Base-by-base conservation (phyloP, 2,888 invertebrate species). In the Ernsta delagoae region DNA sequence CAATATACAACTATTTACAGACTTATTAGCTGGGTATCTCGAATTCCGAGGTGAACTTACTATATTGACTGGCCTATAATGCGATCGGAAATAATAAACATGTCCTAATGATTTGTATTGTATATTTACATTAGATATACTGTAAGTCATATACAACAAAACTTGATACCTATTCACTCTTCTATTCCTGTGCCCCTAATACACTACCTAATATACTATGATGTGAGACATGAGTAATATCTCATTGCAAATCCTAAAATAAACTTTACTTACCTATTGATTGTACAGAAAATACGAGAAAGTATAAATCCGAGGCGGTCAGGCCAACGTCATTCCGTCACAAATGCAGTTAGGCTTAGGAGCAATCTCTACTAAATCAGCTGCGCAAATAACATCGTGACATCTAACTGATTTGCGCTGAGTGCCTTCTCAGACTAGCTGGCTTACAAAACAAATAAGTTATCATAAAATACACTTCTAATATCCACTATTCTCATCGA, bases 271-370 rank as follows among this genome's bases (percentile, higher is more conserved):
- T 54, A 54, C 24, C 24, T 54, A 54, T 9, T 16, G 54, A 11
- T 54, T 9, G 54, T 54, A 11, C 48, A 48, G 48, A 48, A 50
- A 50, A 50, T 50, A 16, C 48, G 48, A 56, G 56, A 61, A 67
- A 67, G 56, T 11, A 54, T 61, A 59, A 39, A 11, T 62, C 8
- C 24, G 11, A 24, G 43, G 39, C 41, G 70, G 69, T 48, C 57
- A 36, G 53, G 59, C 68, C 62, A 45, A 70, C 72, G 50, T 75
- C 75, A 75, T 78, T 75, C 71, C 72, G 71, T 65, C 70, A 71
- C 65, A 84, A 88, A 88, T 84, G 82, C 78, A 82, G 79, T 89
- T 89, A 88, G 83, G 71, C 79, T 89, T 88, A 87, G 82, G 70
- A 71, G 87, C 88, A 89, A 89, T 89, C 85, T 86, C 78, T 70